Base-by-base conservation (phyloP, 2,113 vertebrate species). In the Tragulus kanchil region DNA sequence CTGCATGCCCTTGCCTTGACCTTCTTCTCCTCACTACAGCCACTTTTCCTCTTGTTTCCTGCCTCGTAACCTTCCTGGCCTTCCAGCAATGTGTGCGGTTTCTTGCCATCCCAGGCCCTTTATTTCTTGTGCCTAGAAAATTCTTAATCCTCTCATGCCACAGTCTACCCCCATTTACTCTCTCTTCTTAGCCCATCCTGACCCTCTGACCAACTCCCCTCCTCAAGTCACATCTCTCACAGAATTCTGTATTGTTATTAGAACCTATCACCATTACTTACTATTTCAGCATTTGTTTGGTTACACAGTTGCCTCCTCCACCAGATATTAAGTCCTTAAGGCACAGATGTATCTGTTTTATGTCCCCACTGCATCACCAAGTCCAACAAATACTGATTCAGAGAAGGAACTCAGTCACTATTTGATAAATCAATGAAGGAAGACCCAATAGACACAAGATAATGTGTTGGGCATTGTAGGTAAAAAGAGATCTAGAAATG, bases 401-500 rank as follows among this genome's bases (percentile, higher is more conserved):
- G 19, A 36, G n/a, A 48, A 75, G 28, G 25, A 21, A 61, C 13
- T 93, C 23, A 16, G 48, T 82, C 83, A 69, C 61, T 69, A 28
- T 56, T 59, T 77, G 26, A 89, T 79, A 85, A 91, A 58, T 78
- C 75, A 73, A 42, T 75, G 90, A 69, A n/a, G 58, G 19, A 79
- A 94, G 25, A 81, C 28, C 79, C 62, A 25, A 15, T 71, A 85
- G 84, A 67, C 12, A 42, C n/a, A 73, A 14, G 21, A 48, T 61
- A 12, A 69, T 56, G 6, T 54, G 16, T 54, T 89, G 89, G 59
- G 28, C 50, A 52, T 73, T 79, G 26, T 79, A 42, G 59, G 12
- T 21, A 61, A 92, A 86, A 77, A 73, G 62, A 87, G 5, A 92
- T 62, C 58, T 91, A 71, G 75, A 97, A 56, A 89, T 16, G 75